Conservation (phyloP, 2,797 vertebrate species). For the Fringilla coelebs region DNA sequence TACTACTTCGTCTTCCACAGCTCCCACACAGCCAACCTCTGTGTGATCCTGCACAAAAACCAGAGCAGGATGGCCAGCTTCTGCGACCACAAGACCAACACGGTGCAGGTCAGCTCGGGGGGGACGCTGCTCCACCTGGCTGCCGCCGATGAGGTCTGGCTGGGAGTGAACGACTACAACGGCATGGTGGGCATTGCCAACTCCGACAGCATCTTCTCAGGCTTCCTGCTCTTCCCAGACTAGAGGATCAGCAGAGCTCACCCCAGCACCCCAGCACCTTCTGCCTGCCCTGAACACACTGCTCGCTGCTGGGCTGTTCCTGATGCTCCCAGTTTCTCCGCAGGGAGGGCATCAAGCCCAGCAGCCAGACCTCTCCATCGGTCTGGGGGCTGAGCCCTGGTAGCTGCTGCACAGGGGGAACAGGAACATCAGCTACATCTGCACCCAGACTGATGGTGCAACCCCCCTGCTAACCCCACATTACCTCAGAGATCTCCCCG, state of each 20-base stretch:
- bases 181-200: constrained; percentile 73
- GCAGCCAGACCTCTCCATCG: not conserved
- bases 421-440: not conserved
- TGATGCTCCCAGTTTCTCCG: not conserved
- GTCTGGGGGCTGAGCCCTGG: not conserved
- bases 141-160: constrained; percentile 73
- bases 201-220: constrained; percentile 82
- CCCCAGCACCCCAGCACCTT: fast-evolving
- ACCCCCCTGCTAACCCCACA: not conserved
- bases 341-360: not conserved
- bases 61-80: constrained; percentile 62
- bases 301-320: not conserved
- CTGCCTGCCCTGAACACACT: not conserved
- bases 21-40: constrained; percentile 72
- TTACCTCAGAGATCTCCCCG: not conserved
- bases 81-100: constrained; percentile 78
- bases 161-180: constrained; percentile 74
- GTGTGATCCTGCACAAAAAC: constrained; percentile 54
- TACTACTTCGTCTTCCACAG: constrained; percentile 83
- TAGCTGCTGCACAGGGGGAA: not conserved
- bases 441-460: not conserved
- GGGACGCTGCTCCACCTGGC: constrained; percentile 68
- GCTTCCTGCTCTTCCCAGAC: constrained; percentile 81
- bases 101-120: constrained; percentile 78
- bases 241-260: constrained; percentile 28